Conservation (phyloP, 1,140 invertebrate genomes). For the Drosophila navojoa region DNA sequence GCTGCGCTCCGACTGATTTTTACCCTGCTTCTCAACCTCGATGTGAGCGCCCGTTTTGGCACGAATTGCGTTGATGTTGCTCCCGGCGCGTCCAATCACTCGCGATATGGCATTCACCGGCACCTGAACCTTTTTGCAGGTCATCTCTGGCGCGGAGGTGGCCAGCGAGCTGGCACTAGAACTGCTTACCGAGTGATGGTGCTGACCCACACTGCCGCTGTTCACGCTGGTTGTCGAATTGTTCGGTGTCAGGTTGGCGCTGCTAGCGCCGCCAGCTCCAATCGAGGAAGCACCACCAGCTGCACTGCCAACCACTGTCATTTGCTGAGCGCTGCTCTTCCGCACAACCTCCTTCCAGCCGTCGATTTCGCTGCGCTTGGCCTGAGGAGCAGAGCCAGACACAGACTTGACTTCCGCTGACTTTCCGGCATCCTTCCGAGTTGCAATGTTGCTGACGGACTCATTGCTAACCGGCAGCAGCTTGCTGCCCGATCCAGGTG, state of each 20-base stretch:
- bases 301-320: constrained; percentile 14
- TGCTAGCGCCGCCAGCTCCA: constrained; percentile 5
- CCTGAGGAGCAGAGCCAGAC: constrained; percentile 5
- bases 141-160: constrained; percentile 64
- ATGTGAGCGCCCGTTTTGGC: constrained; percentile 97
- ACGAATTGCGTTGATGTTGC: constrained; percentile 98
- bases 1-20: constrained; percentile 95
- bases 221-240: constrained; percentile 34
- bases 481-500: constrained; percentile 35
- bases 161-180: constrained; percentile 45
- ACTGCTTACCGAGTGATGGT: constrained; percentile 46
- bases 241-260: constrained; percentile 32
- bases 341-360: constrained; percentile 98
- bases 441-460: constrained; percentile 51
- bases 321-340: constrained; percentile 87
- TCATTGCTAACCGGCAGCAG: constrained; percentile 52
- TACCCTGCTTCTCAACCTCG: constrained; percentile 98
- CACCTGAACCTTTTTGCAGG: constrained; percentile 93
- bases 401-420: constrained; percentile 5
- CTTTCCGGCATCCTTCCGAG: constrained; percentile 23
- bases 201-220: constrained; percentile 33
- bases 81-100: constrained; percentile 97
- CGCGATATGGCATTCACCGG: constrained; percentile 96
- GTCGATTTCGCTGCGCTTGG: constrained; percentile 88
- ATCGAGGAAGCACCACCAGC: not conserved